Conservation (phyloP, 2,888 invertebrate genomes). For the Hetaerina titia region DNA sequence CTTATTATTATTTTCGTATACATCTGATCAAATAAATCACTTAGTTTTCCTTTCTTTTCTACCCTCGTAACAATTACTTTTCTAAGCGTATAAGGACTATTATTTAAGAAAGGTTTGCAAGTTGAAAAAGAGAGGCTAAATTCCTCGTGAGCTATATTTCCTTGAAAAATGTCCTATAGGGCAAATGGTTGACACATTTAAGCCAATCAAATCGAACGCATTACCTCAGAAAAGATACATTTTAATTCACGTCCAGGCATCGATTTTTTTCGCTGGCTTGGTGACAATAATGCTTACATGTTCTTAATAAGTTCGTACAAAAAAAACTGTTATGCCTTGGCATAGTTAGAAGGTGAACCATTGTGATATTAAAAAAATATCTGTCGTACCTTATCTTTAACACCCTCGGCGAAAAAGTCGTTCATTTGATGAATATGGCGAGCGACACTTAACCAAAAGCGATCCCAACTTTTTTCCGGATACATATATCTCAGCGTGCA, state of each 20-base stretch:
- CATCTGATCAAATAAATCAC: too few relatives aligned
- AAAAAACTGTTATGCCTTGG: not conserved
- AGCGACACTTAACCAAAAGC: conserved; percentile 54
- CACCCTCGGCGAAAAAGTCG: conserved; percentile 12
- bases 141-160: too few relatives aligned
- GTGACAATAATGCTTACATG: not conserved
- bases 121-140: too few relatives aligned
- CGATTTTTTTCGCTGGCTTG: not conserved
- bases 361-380: not conserved
- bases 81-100: too few relatives aligned
- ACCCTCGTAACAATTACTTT: too few relatives aligned
- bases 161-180: too few relatives aligned
- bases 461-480: conserved; percentile 50
- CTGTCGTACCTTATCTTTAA: not conserved
- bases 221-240: too few relatives aligned
- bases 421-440: conserved; percentile 60
- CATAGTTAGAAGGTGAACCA: not conserved
- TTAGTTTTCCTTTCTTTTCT: too few relatives aligned
- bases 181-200: too few relatives aligned
- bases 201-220: too few relatives aligned
- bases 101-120: too few relatives aligned
- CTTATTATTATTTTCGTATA: too few relatives aligned
- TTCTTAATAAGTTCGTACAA: not conserved
- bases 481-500: conserved; percentile 49
- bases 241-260: not conserved